Evolutionary conservation across 2,113 vertebrate species (phyloP), one percentile per base, ranked within the genome.

Genomic region (Sitta europaea): DNA sequence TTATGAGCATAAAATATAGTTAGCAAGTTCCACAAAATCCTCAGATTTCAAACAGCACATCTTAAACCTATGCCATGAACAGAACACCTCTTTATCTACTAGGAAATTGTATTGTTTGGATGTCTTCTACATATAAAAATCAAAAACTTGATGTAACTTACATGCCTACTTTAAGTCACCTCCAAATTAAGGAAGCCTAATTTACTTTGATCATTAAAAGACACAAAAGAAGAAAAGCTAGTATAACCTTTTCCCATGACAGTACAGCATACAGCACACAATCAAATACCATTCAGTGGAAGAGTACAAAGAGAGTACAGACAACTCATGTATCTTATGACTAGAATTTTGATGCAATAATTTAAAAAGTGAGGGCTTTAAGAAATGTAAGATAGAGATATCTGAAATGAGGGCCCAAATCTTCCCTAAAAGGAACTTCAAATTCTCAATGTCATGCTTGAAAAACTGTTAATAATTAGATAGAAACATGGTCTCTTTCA

Each of bases 1-100:
- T 98, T 97, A 97, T 90, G 96, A 96, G 90, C 88, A 83, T 96
- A 95, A 97, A 97, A 97, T 97, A 97, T 58, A 86, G 94, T 93
- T 78, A 66, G 16, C 73, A 62, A 86, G 74, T 87, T 79, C 61
- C 81, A 90, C 65, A 77, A 94, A 95, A 96, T 55, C 36, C 62
- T 74, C 82, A 28, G 55, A 47, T 72, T 94, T 90, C 87, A 79
- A 95, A 95, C 7, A 70, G 47, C 29, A 45, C 35, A 25, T 66
- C 65, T 61, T 94, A 77, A 92, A 72, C 24, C 57, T 31, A 24
- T 1, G 16, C 45, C 53, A 47, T 29, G 29, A 76, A 55, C 35
- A 79, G 38, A 86, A 22, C 40, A 58, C 3, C 33, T 48, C 57
- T 73, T 86, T 65, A 61, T 28, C 47, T 68, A 51, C 48, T 33